Evolutionary conservation across 1,140 invertebrate species (phyloP), one percentile per base, ranked within the genome.

Genomic region (Teleogryllus occipitalis): DNA sequence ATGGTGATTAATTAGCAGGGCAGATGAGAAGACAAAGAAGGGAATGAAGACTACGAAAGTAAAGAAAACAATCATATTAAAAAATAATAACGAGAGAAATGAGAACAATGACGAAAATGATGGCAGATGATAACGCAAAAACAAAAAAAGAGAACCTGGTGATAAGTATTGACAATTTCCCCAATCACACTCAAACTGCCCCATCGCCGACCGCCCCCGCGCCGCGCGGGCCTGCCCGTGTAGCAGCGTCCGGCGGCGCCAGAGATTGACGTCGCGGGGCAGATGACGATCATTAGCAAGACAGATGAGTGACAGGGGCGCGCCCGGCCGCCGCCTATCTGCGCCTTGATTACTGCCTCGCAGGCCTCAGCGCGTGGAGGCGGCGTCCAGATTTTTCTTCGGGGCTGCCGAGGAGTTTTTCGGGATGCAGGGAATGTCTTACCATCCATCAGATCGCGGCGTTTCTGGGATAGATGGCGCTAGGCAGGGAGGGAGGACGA

Each of bases 281-380:
- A 65, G 54, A 65, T 65, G 54, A 65, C 54, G 54, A 65, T 65
- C 54, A 65, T 65, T 65, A 65, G 54, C 54, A 18, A 65, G 54
- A 18, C 54, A 65, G 54, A 65, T 65, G 54, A 65, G 10, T 14
- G 54, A 65, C 54, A 7, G 54, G 54, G 18, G 54, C 54, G 54
- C 54, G 54, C 10, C 54, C 54, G 10, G 54, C 27, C 27, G 18
- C 10, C 54, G 54, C 54, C 10, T 65, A 65, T 65, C 54, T 65
- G 10, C 2, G 10, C 18, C 54, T 65, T 65, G 54, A 65, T 65
- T 65, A 65, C 54, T 65, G 54, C 18, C 54, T 65, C 54, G 54
- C 10, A 14, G 54, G 10, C 18, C 10, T 7, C 54, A 7, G 54
- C 10, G 18, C 54, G 27, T 39, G 27, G 27, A 39, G 27, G 27